Conservation (phyloP, 2,797 vertebrate genomes). For the Novumbra hubbsi region DNA sequence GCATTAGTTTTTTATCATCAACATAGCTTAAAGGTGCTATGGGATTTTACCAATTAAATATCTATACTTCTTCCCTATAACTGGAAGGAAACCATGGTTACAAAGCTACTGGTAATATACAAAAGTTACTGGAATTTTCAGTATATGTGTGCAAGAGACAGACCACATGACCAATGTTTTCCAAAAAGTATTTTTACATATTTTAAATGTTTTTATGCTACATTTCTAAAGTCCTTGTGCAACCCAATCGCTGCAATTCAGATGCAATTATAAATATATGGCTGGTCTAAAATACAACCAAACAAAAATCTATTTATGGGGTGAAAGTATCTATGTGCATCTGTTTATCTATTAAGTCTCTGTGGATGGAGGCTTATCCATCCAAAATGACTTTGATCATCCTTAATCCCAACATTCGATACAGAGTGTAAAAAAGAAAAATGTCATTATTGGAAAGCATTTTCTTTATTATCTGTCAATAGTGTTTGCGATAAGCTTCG, state of each 20-base stretch:
- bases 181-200: too few species aligned
- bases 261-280: background rate
- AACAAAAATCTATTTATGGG: slow-evolving; percentile 45
- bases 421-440: slow-evolving; percentile 46
- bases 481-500: slow-evolving; percentile 49
- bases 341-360: slow-evolving; percentile 25
- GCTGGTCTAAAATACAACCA: slow-evolving; percentile 22
- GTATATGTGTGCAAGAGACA: too few species aligned
- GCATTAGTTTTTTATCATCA: too few species aligned
- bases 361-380: slow-evolving; percentile 43
- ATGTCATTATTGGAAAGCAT: slow-evolving; percentile 65
- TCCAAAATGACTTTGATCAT: slow-evolving; percentile 46
- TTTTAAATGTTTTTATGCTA: too few species aligned
- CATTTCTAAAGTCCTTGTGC: too few species aligned
- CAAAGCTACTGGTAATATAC: too few species aligned
- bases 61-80: too few species aligned
- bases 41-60: too few species aligned
- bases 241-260: background rate
- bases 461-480: slow-evolving; percentile 48
- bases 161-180: too few species aligned
- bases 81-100: too few species aligned
- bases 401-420: slow-evolving; percentile 35
- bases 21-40: too few species aligned
- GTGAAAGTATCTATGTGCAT: background rate
- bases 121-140: too few species aligned